A percentile compares a stretch with the other conserved stretches of the same genome.
These are phyloP conservation scores for Spatulosminthurus flaviceps DNA, from an alignment of 2,888 invertebrate species.

Conservation along the genomic window DNA sequence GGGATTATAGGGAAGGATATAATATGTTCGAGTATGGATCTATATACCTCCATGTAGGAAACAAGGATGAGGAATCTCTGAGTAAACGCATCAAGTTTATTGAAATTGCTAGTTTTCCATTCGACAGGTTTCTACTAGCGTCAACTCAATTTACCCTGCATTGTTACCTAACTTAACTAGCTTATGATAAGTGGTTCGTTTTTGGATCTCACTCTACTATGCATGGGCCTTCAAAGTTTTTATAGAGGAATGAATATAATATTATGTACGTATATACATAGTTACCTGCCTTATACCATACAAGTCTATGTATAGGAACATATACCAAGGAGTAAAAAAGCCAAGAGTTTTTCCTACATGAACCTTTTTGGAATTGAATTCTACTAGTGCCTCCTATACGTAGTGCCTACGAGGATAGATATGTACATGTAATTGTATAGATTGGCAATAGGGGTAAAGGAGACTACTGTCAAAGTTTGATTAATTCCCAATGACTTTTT, in stretches of 20 bases:
- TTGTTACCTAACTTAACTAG: slow-evolving; percentile 8
- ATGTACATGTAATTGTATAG: no score
- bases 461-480: slow-evolving; percentile 47
- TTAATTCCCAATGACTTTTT: slow-evolving; percentile 41
- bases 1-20: not conserved
- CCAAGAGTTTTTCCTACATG: no score
- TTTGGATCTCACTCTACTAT: slow-evolving; percentile 10
- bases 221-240: not conserved
- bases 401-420: no score
- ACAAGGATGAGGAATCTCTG: not conserved
- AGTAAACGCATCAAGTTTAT: slow-evolving; percentile 2
- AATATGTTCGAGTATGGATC: no score
- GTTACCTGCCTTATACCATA: no score
- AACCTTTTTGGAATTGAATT: no score
- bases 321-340: no score
- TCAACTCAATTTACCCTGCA: slow-evolving; percentile 14
- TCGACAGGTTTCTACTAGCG: slow-evolving; percentile 13
- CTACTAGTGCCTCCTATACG: no score
- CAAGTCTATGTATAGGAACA: no score
- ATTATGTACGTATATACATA: not conserved
- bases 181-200: slow-evolving; percentile 14
- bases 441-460: no score
- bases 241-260: not conserved
- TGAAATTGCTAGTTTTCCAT: slow-evolving; percentile 13
- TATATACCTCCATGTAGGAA: no score